A percentile compares a stretch with the other conserved stretches of the same genome.
Evolutionary conservation across 1,140 invertebrate species (phyloP).

Genomic region (Camponotus pennsylvanicus): DNA sequence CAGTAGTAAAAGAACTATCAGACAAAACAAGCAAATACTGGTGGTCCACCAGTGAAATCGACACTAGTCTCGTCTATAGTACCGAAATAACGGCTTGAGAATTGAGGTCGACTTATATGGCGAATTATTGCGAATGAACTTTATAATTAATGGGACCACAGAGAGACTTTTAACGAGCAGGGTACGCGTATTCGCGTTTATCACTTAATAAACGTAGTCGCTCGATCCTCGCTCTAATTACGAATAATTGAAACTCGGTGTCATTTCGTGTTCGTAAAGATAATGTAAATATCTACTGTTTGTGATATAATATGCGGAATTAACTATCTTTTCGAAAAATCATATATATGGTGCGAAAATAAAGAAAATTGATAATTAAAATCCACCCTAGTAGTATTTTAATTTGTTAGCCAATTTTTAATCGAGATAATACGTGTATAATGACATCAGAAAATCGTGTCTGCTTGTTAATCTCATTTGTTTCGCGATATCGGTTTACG

Average conservation of each 20-base stretch:
- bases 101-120: slow-evolving; percentile 10
- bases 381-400: not conserved
- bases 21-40: slow-evolving; percentile 40
- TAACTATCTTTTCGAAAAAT: not conserved
- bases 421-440: not conserved
- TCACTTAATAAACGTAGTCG: not conserved
- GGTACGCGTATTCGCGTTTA: not conserved
- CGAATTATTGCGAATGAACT: not conserved
- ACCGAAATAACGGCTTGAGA: slow-evolving; percentile 18
- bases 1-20: slow-evolving; percentile 42
- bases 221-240: not conserved
- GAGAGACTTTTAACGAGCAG: not conserved
- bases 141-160: slow-evolving; percentile 6
- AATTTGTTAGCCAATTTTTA: slow-evolving; percentile 8
- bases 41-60: slow-evolving; percentile 60
- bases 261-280: not conserved
- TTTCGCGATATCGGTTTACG: not conserved
- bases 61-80: not conserved
- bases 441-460: not conserved
- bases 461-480: slow-evolving; percentile 1
- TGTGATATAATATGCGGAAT: not conserved
- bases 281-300: not conserved
- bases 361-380: slow-evolving; percentile 23
- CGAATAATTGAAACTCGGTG: not conserved
- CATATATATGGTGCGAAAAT: not conserved